These are phyloP conservation scores for Arctia plantaginis DNA, from an alignment of 2,888 invertebrate species.

Conservation along the genomic window DNA sequence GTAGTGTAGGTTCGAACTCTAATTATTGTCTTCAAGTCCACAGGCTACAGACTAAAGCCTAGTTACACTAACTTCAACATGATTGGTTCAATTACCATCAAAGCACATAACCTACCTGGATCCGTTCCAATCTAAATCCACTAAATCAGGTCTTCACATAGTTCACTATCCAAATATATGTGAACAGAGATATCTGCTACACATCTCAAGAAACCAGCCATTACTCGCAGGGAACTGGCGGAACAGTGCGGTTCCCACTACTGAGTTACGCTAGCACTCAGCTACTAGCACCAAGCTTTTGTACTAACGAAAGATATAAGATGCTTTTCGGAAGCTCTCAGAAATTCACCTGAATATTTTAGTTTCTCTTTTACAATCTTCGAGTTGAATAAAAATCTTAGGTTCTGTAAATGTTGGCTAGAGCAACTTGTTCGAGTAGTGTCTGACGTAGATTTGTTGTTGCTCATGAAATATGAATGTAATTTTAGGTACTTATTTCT, in stretches of 20 bases:
- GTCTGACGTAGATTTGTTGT: background rate
- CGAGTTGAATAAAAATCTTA: background rate
- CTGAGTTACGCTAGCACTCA: slow-evolving; percentile 25
- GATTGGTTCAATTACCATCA: background rate
- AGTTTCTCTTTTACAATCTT: slow-evolving; percentile 22
- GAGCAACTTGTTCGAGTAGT: background rate
- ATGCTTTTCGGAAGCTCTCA: slow-evolving; percentile 4
- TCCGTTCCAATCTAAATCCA: background rate
- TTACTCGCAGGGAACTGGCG: slow-evolving; percentile 36
- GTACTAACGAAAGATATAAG: slow-evolving; percentile 26
- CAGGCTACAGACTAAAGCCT: no score
- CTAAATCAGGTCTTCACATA: slow-evolving; percentile 10
- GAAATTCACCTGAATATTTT: slow-evolving; percentile 28
- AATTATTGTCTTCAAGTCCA: no score
- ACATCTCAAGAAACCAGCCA: slow-evolving; percentile 29
- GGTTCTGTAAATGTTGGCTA: background rate
- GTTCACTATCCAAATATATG: slow-evolving; percentile 20
- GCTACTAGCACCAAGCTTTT: slow-evolving; percentile 16
- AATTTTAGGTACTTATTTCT: background rate
- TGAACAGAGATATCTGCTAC: slow-evolving; percentile 22
- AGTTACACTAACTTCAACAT: no score
- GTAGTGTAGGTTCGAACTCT: no score
- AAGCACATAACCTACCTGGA: background rate
- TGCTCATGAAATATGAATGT: background rate
- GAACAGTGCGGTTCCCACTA: background rate